A percentile compares a stretch with the other conserved stretches of the same genome.
Conservation (phyloP, 2,888 invertebrate genomes). For the Hirtodrosophila alboralis region DNA sequence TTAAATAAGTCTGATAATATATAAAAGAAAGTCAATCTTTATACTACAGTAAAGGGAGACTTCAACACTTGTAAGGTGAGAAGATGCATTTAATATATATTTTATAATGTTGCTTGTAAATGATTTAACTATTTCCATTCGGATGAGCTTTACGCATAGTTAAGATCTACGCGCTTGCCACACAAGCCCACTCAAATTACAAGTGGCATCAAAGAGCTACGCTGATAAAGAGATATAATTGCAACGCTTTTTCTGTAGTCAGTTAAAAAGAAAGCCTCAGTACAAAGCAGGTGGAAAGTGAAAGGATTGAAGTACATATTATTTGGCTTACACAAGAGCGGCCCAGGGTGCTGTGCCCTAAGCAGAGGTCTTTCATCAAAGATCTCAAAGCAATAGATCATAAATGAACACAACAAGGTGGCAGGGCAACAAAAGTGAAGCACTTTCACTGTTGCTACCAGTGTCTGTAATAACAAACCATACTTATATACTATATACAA, state of each 20-base stretch:
- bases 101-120: too few species aligned
- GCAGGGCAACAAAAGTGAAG: conserved; percentile 18
- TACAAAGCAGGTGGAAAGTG: conserved; percentile 54
- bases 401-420: conserved; percentile 31
- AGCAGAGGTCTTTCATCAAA: conserved; percentile 44
- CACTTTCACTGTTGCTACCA: conserved; percentile 54
- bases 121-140: neutral
- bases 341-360: conserved; percentile 46
- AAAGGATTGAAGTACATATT: conserved; percentile 67
- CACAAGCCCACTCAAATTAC: conserved; percentile 20
- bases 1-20: too few species aligned
- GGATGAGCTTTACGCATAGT: neutral
- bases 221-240: conserved; percentile 40
- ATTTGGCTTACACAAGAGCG: conserved; percentile 47
- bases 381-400: conserved; percentile 47
- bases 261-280: conserved; percentile 43
- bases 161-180: conserved; percentile 1
- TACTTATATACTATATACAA: conserved; percentile 5
- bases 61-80: too few species aligned
- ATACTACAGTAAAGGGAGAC: too few species aligned
- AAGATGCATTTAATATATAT: too few species aligned
- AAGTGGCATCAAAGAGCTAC: conserved; percentile 4
- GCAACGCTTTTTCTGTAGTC: conserved; percentile 19
- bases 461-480: conserved; percentile 35
- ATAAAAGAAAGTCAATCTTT: too few species aligned